Conservation (phyloP, 2,797 vertebrate species). For the Muscicapa comitata region DNA sequence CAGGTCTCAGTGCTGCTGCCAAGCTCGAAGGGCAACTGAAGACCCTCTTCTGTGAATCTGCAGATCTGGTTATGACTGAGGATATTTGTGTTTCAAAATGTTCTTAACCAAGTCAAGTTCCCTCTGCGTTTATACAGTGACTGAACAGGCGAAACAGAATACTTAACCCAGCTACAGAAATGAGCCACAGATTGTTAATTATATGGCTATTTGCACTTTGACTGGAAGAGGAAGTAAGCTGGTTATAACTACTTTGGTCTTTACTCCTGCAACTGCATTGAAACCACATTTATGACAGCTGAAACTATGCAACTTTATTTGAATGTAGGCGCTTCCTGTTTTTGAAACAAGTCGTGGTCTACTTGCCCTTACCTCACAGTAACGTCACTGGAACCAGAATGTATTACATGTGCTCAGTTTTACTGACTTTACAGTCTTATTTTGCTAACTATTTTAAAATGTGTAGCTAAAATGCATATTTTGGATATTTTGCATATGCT, state of each 20-base stretch:
- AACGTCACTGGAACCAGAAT: not conserved
- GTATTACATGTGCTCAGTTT: not conserved
- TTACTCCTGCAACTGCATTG: slow-evolving; percentile 40
- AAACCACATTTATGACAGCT: slow-evolving; percentile 53
- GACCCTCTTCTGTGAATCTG: not conserved
- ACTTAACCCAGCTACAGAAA: slow-evolving; percentile 25
- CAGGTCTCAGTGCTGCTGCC: not conserved
- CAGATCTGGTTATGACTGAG: not conserved
- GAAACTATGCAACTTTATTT: slow-evolving; percentile 39
- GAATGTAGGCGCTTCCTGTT: slow-evolving; percentile 53
- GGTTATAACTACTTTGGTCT: slow-evolving; percentile 45
- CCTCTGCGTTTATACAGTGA: slow-evolving; percentile 11
- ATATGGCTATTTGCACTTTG: slow-evolving; percentile 64
- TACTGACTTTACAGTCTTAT: not conserved
- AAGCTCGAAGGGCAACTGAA: not conserved
- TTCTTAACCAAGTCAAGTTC: slow-evolving; percentile 1
- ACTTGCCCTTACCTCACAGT: not conserved
- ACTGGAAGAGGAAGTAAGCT: slow-evolving; percentile 44
- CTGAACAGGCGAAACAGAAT: slow-evolving; percentile 4
- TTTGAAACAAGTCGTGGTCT: not conserved
- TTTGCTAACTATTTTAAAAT: not conserved
- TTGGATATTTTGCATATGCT: not conserved
- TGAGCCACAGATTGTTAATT: slow-evolving; percentile 52
- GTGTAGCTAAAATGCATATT: not conserved
- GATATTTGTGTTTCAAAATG: not conserved